Conservation (phyloP, 2,888 invertebrate genomes). For the Agrotis puta region DNA sequence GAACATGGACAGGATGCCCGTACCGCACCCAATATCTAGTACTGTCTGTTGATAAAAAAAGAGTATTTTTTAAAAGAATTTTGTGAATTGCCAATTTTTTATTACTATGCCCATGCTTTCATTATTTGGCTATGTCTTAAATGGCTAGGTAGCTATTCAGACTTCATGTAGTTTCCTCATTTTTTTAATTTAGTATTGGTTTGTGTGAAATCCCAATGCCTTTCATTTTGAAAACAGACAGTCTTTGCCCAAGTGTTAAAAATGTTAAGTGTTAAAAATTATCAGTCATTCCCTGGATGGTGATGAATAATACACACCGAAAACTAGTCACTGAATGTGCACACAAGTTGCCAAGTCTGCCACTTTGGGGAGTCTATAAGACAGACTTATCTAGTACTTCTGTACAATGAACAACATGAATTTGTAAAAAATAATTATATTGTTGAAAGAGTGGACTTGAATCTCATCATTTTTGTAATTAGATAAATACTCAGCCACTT, state of each 20-base stretch:
- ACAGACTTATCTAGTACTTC: background rate
- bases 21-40: slow-evolving; percentile 99
- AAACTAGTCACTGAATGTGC: background rate
- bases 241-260: background rate
- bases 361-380: background rate
- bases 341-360: background rate
- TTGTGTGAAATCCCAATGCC: too few species aligned
- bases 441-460: background rate
- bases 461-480: background rate
- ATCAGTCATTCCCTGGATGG: background rate
- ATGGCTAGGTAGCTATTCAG: too few species aligned
- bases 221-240: background rate
- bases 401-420: background rate
- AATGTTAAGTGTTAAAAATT: background rate
- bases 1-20: slow-evolving; percentile 99
- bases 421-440: background rate
- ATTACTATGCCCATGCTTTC: background rate
- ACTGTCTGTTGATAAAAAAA: slow-evolving; percentile 91
- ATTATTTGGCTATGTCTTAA: background rate
- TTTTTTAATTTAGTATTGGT: too few species aligned
- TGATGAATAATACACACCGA: background rate
- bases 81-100: background rate
- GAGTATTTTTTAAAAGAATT: background rate
- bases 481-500: background rate
- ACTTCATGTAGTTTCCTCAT: too few species aligned